A percentile compares a stretch with the other conserved stretches of the same genome.
phyloP scores from a whole-genome alignment of 2,888 invertebrate genomes.

The Nomada hirtipes region DNA sequence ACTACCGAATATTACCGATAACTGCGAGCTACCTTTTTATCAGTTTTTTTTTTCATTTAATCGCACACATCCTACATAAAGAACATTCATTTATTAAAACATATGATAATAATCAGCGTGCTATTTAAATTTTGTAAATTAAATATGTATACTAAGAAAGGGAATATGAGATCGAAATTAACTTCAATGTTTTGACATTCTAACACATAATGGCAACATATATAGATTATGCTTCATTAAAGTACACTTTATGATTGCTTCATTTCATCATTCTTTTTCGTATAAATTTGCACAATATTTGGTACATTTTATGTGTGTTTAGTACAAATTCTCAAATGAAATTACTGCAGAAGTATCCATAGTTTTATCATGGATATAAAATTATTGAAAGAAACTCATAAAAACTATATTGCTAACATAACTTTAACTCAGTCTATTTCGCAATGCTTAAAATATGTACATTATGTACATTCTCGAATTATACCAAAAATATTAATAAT shows the following conservation, averaged over 20 bases:
- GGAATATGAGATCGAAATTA: neutral
- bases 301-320: neutral
- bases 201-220: neutral
- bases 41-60: slow-evolving; percentile 4
- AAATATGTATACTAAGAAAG: neutral
- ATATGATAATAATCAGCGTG: neutral
- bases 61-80: neutral
- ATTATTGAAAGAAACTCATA: slow-evolving; percentile 2
- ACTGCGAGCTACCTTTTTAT: slow-evolving; percentile 29
- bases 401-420: neutral
- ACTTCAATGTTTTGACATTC: neutral
- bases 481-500: slow-evolving; percentile 2
- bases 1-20: slow-evolving; percentile 47
- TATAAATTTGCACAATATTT: neutral
- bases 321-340: neutral
- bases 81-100: neutral
- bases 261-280: neutral
- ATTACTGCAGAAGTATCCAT: neutral
- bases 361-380: neutral
- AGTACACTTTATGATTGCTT: neutral
- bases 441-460: neutral
- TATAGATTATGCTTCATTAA: neutral
- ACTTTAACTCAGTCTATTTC: slow-evolving; percentile 4
- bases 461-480: slow-evolving; percentile 16
- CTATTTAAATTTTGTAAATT: neutral